These are phyloP conservation scores for Pyxicephalus adspersus DNA, from an alignment of 2,113 vertebrate genomes.

Conservation along the genomic window DNA sequence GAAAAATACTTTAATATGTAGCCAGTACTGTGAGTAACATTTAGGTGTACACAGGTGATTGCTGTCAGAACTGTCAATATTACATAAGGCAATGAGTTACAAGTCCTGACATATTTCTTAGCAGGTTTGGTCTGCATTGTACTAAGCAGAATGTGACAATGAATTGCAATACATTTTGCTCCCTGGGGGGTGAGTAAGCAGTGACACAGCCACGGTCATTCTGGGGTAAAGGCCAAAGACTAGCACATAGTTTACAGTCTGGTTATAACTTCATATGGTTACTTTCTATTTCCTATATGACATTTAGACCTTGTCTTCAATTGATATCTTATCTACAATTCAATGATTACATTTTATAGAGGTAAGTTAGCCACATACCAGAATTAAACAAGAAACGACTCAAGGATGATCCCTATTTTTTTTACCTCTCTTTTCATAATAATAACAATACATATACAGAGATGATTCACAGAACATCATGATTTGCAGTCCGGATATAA, in stretches of 20 bases:
- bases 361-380: too few relatives aligned
- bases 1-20: too few relatives aligned
- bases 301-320: background rate
- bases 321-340: too few relatives aligned
- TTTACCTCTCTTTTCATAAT: too few relatives aligned
- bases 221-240: background rate
- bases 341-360: too few relatives aligned
- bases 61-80: background rate
- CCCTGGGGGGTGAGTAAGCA: background rate
- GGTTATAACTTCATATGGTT: background rate
- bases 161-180: background rate
- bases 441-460: too few relatives aligned
- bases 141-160: background rate
- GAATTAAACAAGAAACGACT: too few relatives aligned
- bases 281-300: background rate
- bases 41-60: background rate
- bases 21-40: background rate
- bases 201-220: background rate
- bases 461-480: too few relatives aligned
- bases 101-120: constrained; percentile 12
- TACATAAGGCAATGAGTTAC: background rate
- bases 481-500: too few relatives aligned
- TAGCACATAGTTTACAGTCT: background rate
- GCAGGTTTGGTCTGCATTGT: background rate
- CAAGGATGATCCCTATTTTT: too few relatives aligned